Evolutionary conservation across 2,797 vertebrate genomes (phyloP).

Genomic region (Stomatorhinus walkeri): DNA sequence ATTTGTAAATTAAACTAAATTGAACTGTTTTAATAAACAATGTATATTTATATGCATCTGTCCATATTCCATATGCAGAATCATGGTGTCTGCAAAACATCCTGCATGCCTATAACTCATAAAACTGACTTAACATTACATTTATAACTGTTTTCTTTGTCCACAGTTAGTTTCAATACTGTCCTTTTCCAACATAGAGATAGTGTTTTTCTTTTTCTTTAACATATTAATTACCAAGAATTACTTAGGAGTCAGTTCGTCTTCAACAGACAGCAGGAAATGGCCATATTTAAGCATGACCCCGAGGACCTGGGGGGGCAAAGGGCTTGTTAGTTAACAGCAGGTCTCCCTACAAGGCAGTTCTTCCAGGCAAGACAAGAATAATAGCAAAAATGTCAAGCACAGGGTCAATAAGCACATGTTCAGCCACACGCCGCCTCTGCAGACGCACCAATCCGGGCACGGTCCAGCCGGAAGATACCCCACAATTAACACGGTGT

Average conservation of each 20-base stretch:
- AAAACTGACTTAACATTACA: not conserved
- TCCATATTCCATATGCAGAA: not conserved
- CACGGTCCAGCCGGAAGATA: not conserved
- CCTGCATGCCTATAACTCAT: not conserved
- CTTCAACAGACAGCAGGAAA: not conserved
- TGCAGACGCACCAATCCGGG: not conserved
- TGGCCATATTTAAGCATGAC: not conserved
- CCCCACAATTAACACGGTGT: not conserved
- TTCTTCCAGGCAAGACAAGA: not conserved
- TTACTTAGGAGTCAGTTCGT: not conserved
- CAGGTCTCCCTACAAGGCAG: not conserved
- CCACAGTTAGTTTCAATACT: not conserved
- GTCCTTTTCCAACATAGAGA: not conserved
- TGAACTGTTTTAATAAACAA: not conserved
- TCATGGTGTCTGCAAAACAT: not conserved
- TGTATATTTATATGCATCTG: not conserved
- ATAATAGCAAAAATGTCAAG: not conserved
- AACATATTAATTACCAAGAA: not conserved
- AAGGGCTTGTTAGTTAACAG: not conserved
- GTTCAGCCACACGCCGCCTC: not conserved
- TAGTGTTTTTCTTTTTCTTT: not conserved
- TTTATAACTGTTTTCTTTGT: not conserved
- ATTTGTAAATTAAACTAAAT: not conserved
- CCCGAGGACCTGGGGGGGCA: not conserved
- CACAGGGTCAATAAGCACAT: not conserved